Conservation (phyloP, 2,113 vertebrate species). For the Dolichotis patagonum region DNA sequence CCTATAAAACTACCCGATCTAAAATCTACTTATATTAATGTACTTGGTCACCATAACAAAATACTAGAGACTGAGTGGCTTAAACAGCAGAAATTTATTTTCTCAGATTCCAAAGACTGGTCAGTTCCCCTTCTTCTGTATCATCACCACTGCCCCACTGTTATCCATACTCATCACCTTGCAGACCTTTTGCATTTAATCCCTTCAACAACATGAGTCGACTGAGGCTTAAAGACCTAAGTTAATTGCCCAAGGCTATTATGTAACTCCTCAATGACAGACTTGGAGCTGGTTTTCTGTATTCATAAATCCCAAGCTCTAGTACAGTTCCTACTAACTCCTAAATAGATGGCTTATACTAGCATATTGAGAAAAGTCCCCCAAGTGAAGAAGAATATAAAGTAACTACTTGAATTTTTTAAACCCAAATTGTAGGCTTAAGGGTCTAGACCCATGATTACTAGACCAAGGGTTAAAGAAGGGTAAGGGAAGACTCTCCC, state of each 20-base stretch:
- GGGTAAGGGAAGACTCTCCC: background rate
- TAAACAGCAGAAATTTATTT: constrained; percentile 8
- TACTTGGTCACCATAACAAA: background rate
- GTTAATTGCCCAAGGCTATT: background rate
- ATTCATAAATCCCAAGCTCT: background rate
- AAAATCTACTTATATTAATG: background rate
- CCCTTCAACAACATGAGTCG: background rate
- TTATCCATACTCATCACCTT: background rate
- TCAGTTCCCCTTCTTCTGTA: background rate
- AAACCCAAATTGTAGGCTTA: background rate
- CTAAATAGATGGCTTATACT: constrained; percentile 2
- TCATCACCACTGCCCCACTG: background rate
- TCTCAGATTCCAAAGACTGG: background rate
- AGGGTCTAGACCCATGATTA: background rate
- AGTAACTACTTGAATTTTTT: background rate
- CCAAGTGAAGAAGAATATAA: background rate
- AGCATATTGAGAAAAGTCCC: background rate
- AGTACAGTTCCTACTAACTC: background rate
- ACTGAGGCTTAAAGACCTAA: background rate
- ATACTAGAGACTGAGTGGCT: background rate
- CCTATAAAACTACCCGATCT: background rate
- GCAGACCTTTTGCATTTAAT: background rate
- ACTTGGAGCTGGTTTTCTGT: background rate
- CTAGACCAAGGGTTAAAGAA: background rate
- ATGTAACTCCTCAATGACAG: background rate